A percentile compares a stretch with the other conserved stretches of the same genome.
These are phyloP conservation scores for Trachythela sp. DNA, from an alignment of 64 coral and sea anemone genomes.

Conservation along the genomic window DNA sequence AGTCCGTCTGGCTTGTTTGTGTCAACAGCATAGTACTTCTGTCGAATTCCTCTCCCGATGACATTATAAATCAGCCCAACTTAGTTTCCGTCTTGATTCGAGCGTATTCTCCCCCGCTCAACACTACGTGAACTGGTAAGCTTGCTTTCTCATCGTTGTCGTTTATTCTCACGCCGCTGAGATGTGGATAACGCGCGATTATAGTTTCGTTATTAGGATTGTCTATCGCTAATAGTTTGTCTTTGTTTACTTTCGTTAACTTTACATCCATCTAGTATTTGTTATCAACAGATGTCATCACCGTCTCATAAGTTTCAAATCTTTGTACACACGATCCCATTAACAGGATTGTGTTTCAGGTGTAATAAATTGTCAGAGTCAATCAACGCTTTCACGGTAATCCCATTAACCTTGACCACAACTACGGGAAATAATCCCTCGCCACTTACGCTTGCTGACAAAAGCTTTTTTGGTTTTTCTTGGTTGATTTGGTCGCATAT, in stretches of 20 bases:
- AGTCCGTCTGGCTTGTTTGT: not conserved
- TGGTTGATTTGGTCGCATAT: not conserved
- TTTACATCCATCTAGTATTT: not conserved
- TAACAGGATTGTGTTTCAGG: too few relatives aligned
- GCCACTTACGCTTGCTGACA: too few relatives aligned
- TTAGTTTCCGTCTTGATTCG: not conserved
- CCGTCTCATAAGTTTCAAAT: too few relatives aligned
- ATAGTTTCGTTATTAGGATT: not conserved
- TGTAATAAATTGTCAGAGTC: too few relatives aligned
- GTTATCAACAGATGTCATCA: not conserved
- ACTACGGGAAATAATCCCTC: too few relatives aligned
- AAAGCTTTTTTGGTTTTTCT: not conserved
- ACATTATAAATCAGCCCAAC: conserved; percentile 4
- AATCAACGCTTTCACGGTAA: not conserved
- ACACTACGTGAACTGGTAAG: not conserved
- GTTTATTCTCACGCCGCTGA: not conserved
- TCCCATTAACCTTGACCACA: too few relatives aligned
- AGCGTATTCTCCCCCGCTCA: not conserved
- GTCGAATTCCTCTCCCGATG: not conserved
- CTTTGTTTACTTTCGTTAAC: not conserved
- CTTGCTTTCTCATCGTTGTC: not conserved
- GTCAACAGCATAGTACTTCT: not conserved
- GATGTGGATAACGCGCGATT: not conserved
- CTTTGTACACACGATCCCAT: too few relatives aligned
- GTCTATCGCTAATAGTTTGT: not conserved